phyloP scores from a whole-genome alignment of 2,888 invertebrate species.

The Sinotaia quadrata region DNA sequence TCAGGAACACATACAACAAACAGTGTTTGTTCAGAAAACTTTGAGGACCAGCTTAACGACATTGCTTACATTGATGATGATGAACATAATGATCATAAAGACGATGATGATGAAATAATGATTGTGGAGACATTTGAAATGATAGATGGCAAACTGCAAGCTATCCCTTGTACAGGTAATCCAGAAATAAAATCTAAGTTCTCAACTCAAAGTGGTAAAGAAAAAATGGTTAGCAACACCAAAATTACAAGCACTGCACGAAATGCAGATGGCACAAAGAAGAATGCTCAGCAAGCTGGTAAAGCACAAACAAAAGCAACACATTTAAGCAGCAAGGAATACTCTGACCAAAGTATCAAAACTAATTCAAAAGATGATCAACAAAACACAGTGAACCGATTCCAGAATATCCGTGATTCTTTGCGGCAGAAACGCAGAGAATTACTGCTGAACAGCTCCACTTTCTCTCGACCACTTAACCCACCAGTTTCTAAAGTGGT shows the following conservation, averaged over 20 bases:
- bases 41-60: conserved; percentile 1
- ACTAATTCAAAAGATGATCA: not conserved
- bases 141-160: conserved; percentile 21
- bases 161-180: too few species aligned
- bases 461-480: conserved; percentile 6
- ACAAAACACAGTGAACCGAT: conserved; percentile 21
- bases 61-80: conserved; percentile 21
- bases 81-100: not conserved
- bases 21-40: not conserved
- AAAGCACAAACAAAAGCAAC: not conserved
- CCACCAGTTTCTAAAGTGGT: conserved; percentile 20
- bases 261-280: conserved; percentile 3
- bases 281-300: not conserved
- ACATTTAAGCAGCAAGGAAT: not conserved
- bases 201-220: too few species aligned
- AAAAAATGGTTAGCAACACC: too few species aligned
- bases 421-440: conserved; percentile 33
- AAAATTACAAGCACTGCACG: not conserved
- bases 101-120: conserved; percentile 7
- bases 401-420: conserved; percentile 34
- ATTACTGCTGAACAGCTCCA: conserved; percentile 19
- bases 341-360: not conserved
- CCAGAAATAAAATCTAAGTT: too few species aligned
- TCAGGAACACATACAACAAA: not conserved
- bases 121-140: conserved; percentile 13